Conservation (phyloP, 2,888 invertebrate species). For the Xylota segnis region DNA sequence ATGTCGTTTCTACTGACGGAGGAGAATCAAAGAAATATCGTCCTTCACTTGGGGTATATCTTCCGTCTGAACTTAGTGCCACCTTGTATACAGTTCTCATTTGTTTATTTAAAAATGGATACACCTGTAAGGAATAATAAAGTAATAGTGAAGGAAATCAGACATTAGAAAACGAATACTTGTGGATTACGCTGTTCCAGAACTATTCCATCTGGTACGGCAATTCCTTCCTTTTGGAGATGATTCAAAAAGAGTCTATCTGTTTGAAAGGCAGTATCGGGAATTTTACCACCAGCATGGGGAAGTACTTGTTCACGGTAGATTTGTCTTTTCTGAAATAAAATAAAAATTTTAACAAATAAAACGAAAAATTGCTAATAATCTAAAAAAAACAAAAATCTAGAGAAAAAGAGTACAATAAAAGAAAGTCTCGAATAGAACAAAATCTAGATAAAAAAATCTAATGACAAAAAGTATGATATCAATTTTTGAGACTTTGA, state of each 20-base stretch:
- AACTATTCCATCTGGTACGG: conserved; percentile 86
- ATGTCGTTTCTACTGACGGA: conserved; percentile 86
- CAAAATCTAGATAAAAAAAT: no score
- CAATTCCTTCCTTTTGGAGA: conserved; percentile 87
- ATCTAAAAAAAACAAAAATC: no score
- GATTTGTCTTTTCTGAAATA: conserved; percentile 86
- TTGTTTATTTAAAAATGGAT: conserved; percentile 82
- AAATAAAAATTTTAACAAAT: background rate
- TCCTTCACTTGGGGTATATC: conserved; percentile 86
- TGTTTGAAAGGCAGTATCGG: conserved; percentile 87
- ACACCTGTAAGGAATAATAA: conserved; percentile 79
- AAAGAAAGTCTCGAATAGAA: no score
- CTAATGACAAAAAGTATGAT: no score
- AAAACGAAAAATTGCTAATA: no score
- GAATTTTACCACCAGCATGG: conserved; percentile 87
- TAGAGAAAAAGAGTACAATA: no score
- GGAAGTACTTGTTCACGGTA: conserved; percentile 88
- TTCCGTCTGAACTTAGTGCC: conserved; percentile 85
- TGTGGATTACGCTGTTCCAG: conserved; percentile 85
- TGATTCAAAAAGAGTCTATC: conserved; percentile 87
- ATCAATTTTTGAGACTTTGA: no score
- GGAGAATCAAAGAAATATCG: conserved; percentile 84
- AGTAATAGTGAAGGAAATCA: background rate
- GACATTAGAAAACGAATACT: conserved; percentile 75
- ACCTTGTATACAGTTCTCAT: conserved; percentile 84